Conservation (phyloP, 2,888 invertebrate species). For the Drosophila melanosoma region DNA sequence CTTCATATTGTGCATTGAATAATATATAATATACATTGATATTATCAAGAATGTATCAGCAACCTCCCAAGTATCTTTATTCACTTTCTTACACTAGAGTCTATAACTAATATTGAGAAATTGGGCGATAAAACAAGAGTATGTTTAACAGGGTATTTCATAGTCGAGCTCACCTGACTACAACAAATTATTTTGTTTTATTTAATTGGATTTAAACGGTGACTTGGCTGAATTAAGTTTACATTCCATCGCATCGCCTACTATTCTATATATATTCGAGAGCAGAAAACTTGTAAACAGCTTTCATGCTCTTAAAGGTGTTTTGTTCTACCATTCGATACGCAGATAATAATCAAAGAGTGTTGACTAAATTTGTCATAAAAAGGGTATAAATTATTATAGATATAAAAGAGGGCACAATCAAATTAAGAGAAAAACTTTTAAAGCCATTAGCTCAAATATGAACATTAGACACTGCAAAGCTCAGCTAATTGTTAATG, state of each 20-base stretch:
- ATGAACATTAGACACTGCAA: no score
- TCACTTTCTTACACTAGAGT: not conserved
- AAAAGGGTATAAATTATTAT: not conserved
- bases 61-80: not conserved
- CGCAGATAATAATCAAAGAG: not conserved
- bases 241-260: not conserved
- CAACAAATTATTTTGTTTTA: not conserved
- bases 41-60: not conserved
- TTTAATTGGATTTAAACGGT: not conserved
- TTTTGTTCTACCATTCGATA: not conserved
- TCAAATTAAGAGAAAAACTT: not conserved
- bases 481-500: no score
- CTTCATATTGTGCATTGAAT: no score
- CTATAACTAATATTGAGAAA: not conserved
- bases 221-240: not conserved
- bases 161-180: not conserved
- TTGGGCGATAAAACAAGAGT: not conserved
- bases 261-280: not conserved
- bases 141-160: not conserved
- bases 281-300: conserved; percentile 1
- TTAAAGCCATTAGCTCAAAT: no score
- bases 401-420: not conserved
- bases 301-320: not conserved
- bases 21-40: not conserved
- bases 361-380: not conserved